Base-by-base conservation (phyloP, 1,140 invertebrate species). In the Daktulosphaira vitifoliae region DNA sequence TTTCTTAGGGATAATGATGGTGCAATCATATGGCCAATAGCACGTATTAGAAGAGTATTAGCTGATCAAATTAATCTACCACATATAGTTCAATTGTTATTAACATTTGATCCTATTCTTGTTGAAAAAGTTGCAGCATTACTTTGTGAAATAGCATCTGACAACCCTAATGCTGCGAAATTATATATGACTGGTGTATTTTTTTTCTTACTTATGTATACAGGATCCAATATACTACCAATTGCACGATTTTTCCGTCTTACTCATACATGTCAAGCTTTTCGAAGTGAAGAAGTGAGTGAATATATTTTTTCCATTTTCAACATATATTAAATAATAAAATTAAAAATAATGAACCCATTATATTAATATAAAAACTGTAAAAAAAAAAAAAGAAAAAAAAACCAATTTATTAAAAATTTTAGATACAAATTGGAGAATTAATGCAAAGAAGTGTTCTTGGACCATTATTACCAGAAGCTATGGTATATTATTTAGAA, bases 131-230 rank as follows among this genome's bases (percentile, higher is more conserved):
- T 97, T 6, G 86, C 86, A 22, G 5, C 75, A 93, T 15, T 76
- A 72, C 73, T 96, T 7, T 89, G 86, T 71, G 84, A 91, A 74
- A 84, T 97, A 46, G 91, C 98, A 85, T 83, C 88, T 72, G 96
- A 99, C 75, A 99, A 99, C 79, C 92, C 94, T 1, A 85, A 89
- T 70, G 84, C 98, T 70, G 89, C 93, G 0, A 91, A 94, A 72
- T 80, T 99, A 15, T 98, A 98, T 75, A 79, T 93, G 51, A 95
- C 92, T 0, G 97, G 97, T 7, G 85, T 96, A 9, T 99, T 99
- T 76, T 99, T 91, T 77, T 99, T 99, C 74, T 97, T 99, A 77
- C 82, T 99, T 44, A 95, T 99, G 90, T 99, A 99, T 74, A 99
- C 92, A 9, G 97, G 97, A 8, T 98, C 94, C 4, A 99, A 99